phyloP scores from a whole-genome alignment of 2,888 invertebrate species.

The Lasiommata megera region DNA sequence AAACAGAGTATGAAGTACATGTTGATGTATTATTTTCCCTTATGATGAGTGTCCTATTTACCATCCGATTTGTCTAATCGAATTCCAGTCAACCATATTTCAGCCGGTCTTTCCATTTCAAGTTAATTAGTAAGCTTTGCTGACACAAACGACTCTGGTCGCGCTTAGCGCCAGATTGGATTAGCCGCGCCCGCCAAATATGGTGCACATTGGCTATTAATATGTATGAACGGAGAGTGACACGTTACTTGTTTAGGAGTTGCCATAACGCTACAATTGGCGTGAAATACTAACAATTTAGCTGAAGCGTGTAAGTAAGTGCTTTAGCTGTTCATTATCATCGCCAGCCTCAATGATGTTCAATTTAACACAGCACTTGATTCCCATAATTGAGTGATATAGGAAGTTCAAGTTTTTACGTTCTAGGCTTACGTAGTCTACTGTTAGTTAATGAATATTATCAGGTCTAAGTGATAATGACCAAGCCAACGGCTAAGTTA shows the following conservation, averaged over 20 bases:
- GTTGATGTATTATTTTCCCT: not conserved
- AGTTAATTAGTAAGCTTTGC: constrained; percentile 3
- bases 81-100: not conserved
- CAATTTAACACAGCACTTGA: too few relatives aligned
- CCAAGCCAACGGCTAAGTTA: too few relatives aligned
- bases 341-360: too few relatives aligned
- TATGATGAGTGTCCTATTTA: not conserved
- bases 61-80: not conserved
- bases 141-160: constrained; percentile 7
- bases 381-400: too few relatives aligned
- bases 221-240: constrained; percentile 5
- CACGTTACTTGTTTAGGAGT: not conserved
- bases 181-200: constrained; percentile 3
- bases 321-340: too few relatives aligned
- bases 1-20: not conserved
- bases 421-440: too few relatives aligned
- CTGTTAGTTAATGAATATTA: too few relatives aligned
- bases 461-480: too few relatives aligned
- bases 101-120: not conserved
- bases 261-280: not conserved
- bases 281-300: too few relatives aligned
- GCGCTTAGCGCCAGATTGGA: constrained; percentile 13
- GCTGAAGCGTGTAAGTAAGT: too few relatives aligned
- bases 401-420: too few relatives aligned
- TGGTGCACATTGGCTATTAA: constrained; percentile 6